Conservation (phyloP, 1,140 invertebrate species). For the Popillia japonica region DNA sequence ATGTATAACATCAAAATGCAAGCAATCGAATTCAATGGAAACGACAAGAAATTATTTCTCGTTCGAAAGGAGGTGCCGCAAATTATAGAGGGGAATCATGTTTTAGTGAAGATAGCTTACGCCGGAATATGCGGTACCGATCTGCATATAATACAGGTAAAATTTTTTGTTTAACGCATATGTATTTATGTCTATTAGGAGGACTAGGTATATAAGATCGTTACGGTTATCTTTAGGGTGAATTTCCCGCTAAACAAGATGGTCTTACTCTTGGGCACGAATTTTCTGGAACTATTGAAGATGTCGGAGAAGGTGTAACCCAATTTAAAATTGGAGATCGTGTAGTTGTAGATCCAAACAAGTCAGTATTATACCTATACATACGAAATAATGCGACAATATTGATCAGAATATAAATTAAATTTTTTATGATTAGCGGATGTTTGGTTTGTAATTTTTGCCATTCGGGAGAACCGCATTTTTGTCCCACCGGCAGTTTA, state of each 20-base stretch:
- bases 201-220: too few species aligned
- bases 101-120: conserved; percentile 71
- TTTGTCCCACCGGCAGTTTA: conserved; percentile 65
- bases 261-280: conserved; percentile 73
- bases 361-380: conserved; percentile 55
- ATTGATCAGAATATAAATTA: too few species aligned
- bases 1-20: conserved; percentile 25
- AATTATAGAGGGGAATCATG: conserved; percentile 63
- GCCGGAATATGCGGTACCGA: conserved; percentile 86
- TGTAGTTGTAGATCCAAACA: conserved; percentile 73
- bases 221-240: conserved; percentile 63
- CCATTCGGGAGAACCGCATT: conserved; percentile 67
- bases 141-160: conserved; percentile 77
- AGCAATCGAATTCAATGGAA: conserved; percentile 25
- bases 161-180: too few species aligned
- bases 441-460: conserved; percentile 68
- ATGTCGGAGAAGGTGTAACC: conserved; percentile 66
- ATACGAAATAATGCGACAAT: too few species aligned
- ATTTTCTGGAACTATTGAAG: conserved; percentile 69
- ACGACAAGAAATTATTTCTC: conserved; percentile 61
- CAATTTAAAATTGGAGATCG: conserved; percentile 70
- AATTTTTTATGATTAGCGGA: conserved; percentile 56
- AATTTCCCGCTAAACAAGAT: conserved; percentile 67
- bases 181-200: too few species aligned
- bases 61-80: conserved; percentile 63